A percentile compares a stretch with the other conserved stretches of the same genome.
phyloP scores from a whole-genome alignment of 2,797 vertebrate genomes.

The Molossus alvarezi region DNA sequence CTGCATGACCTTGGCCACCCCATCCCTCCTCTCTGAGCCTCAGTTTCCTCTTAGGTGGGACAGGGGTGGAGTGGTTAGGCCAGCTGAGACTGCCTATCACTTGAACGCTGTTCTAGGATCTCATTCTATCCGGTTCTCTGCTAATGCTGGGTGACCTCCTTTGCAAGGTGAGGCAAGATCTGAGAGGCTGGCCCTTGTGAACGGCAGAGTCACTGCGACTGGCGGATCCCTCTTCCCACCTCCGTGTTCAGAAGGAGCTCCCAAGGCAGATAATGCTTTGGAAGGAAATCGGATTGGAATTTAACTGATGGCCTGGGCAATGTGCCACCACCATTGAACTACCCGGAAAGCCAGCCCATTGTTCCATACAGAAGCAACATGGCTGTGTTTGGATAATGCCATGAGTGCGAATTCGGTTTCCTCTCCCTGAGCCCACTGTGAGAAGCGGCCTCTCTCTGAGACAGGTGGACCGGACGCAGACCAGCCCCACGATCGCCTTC shows the following conservation, averaged over 20 bases:
- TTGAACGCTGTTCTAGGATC: neutral
- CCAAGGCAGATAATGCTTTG: slow-evolving; percentile 59
- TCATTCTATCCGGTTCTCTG: neutral
- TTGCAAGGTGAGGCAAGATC: neutral
- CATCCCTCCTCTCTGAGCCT: neutral
- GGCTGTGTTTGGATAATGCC: neutral
- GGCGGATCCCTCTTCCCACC: neutral
- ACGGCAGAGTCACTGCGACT: neutral
- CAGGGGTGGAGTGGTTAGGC: neutral
- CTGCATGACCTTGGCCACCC: neutral
- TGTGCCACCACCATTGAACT: slow-evolving; percentile 58
- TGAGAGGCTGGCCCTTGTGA: neutral
- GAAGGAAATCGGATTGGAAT: slow-evolving; percentile 73
- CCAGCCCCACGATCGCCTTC: neutral
- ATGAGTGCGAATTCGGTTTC: neutral
- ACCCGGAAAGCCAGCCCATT: slow-evolving; percentile 57
- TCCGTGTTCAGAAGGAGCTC: slow-evolving; percentile 24
- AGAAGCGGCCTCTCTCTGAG: neutral
- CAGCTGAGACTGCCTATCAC: accelerated
- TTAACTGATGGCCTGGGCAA: slow-evolving; percentile 74
- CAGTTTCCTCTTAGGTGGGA: neutral
- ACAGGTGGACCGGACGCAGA: neutral
- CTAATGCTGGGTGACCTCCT: neutral
- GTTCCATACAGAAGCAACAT: slow-evolving; percentile 15
- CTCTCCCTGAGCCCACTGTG: neutral